Percentiles rank a stretch among this genome's conserved stretches.
phyloP scores from a whole-genome alignment of 1,140 invertebrate genomes.

The Grapholita molesta region DNA sequence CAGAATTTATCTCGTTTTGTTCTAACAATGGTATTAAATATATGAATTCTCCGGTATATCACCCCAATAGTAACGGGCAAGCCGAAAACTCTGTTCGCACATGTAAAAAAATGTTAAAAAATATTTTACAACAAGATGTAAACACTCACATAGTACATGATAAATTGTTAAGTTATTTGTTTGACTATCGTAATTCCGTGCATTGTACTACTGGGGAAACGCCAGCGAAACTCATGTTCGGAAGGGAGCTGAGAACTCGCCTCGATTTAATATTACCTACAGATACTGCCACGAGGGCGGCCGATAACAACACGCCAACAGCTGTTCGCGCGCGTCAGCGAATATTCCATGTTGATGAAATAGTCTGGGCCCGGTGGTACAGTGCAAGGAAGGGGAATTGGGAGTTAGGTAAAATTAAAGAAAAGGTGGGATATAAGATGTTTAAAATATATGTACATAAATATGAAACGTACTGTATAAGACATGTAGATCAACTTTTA shows the following conservation, averaged over 20 bases:
- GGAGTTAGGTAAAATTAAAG: not conserved
- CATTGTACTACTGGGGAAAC: slow-evolving; percentile 20
- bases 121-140: slow-evolving; percentile 1
- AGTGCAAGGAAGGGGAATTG: not conserved
- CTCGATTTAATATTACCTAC: not conserved
- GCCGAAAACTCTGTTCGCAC: slow-evolving; percentile 27
- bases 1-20: slow-evolving; percentile 29
- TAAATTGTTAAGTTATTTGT: slow-evolving; percentile 13
- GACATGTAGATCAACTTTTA: not conserved
- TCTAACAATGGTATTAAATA: slow-evolving; percentile 26
- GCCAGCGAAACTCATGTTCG: not conserved
- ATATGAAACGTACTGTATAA: not conserved
- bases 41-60: slow-evolving; percentile 28
- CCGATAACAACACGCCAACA: not conserved
- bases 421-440: not conserved
- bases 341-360: not conserved
- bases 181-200: slow-evolving; percentile 22
- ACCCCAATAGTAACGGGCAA: slow-evolving; percentile 28
- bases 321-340: not conserved
- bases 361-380: not conserved
- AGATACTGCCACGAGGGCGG: not conserved
- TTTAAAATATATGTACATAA: not conserved
- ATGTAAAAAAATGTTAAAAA: slow-evolving; percentile 32
- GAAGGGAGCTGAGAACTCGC: not conserved
- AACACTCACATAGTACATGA: not conserved